phyloP scores from a whole-genome alignment of 2,113 vertebrate genomes.

The Rana temporaria region DNA sequence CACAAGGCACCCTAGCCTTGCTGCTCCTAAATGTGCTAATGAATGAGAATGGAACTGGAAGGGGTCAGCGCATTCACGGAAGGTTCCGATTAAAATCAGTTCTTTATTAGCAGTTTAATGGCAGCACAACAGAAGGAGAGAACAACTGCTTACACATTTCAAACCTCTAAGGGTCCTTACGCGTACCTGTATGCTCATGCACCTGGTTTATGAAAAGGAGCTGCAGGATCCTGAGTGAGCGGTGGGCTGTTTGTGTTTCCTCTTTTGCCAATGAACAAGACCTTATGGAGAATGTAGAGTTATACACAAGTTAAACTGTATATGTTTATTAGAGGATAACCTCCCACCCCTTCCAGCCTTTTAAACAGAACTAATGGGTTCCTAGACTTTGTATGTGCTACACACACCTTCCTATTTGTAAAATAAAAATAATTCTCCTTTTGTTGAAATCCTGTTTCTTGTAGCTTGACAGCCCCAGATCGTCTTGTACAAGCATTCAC shows the following conservation, averaged over 20 bases:
- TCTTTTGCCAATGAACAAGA: not conserved
- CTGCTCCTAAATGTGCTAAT: not conserved
- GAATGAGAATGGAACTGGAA: no score
- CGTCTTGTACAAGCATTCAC: not conserved
- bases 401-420: conserved; percentile 13
- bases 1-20: conserved; percentile 1
- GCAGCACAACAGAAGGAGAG: no score
- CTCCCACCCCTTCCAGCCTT: not conserved
- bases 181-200: no score
- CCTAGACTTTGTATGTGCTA: conserved; percentile 1
- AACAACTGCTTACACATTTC: no score
- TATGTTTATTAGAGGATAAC: not conserved
- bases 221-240: no score
- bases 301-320: not conserved
- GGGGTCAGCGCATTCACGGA: no score
- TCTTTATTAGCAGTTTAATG: no score
- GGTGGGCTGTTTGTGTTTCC: no score
- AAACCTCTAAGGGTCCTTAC: no score
- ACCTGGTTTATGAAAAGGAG: no score
- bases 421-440: conserved; percentile 35
- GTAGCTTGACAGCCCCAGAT: conserved; percentile 15
- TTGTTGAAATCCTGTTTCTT: conserved; percentile 26
- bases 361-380: conserved; percentile 34
- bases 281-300: not conserved
- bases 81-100: no score